Base-by-base conservation (phyloP, 2,797 vertebrate genomes). In the Melopsittacus undulatus region DNA sequence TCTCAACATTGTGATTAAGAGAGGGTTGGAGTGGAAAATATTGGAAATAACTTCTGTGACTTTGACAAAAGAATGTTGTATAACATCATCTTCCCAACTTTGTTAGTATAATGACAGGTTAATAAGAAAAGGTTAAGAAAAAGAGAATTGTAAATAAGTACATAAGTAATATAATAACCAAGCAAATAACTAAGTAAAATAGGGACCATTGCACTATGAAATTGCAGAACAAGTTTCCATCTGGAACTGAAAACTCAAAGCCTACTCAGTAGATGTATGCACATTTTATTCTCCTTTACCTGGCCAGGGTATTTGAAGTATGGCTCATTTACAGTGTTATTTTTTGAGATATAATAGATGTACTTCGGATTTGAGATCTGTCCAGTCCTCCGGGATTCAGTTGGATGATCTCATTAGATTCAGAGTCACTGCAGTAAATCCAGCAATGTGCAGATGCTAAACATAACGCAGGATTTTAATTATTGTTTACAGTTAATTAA, bases 401-500 rank as follows among this genome's bases (percentile, higher is more conserved):
- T 40, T 13, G 10, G 59, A 74, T 77, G n/a, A 57, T 87, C 64
- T 85, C 52, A 52, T 83, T 83, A 89, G 56, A 43, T 80, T 89
- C 62, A 64, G 78, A 94, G 57, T 62, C 78, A 67, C 59, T 75
- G 81, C 78, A 94, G 15, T 72, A 64, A 92, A 49, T 92, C 68
- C 76, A 83, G 91, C 89, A 91, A 93, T 59, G 80, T 72, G 74
- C 90, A 95, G 89, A 95, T 95, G 90, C 89, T 95, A 74, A 90
- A 87, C 82, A 83, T 77, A 93, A 92, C 36, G 54, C 57, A 85
- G 72, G 66, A 54, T 77, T 87, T 83, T 92, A 95, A 97, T 94
- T 93, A 85, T 89, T 94, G 94, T 96, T 96, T 97, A 70, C 76
- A 72, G 89, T 92, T 96, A 95, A 96, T 97, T 92, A 95, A 95